Evolutionary conservation across 2,797 vertebrate species (phyloP), one percentile per base, ranked within the genome.

Genomic region (Rhodeus uyekii): DNA sequence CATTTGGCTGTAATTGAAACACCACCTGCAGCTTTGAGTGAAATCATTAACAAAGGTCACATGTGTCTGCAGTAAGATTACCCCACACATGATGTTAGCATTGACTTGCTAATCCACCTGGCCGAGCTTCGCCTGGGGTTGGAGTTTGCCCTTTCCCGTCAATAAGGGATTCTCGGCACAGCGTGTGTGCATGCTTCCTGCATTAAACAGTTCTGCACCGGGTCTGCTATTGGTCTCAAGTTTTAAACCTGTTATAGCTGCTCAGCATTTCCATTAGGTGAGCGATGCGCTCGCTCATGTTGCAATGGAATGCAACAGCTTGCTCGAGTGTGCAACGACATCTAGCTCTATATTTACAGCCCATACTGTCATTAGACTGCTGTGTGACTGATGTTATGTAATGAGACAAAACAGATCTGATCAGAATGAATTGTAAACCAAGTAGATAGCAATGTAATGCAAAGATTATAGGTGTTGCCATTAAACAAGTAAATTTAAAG

Each of bases 31-130:
- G 91, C 53, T 91, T 88, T 90, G 91, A 93, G 91, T 90, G 90
- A 88, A 90, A 90, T 91, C 89, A 92, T 93, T 93, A 92, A 89
- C 88, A 91, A 92, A 92, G 90, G 92, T 93, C 91, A 92, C 83
- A 87, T 90, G 90, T 90, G 88, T 92, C 90, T 88, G 88, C 89
- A 90, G 90, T 88, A 88, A 93, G 92, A 93, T 93, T 88, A 91
- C 88, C 90, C 58, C 89, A 90, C 89, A 87, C 88, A 87, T 89
- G 85, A 87, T 90, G 90, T 90, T 91, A 90, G 91, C 89, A 92
- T 87, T 89, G 88, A 92, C 90, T 92, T 90, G 89, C 92, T 92
- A 91, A 92, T 92, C 90, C 89, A 92, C 89, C 89, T 91, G 89
- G 27, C 89, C 88, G 87, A 86, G 87, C 88, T 86, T 83, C 84